A percentile compares a stretch with the other conserved stretches of the same genome.
These are phyloP conservation scores for Hypselothyrea guttata DNA, from an alignment of 2,888 invertebrate genomes.

Conservation along the genomic window DNA sequence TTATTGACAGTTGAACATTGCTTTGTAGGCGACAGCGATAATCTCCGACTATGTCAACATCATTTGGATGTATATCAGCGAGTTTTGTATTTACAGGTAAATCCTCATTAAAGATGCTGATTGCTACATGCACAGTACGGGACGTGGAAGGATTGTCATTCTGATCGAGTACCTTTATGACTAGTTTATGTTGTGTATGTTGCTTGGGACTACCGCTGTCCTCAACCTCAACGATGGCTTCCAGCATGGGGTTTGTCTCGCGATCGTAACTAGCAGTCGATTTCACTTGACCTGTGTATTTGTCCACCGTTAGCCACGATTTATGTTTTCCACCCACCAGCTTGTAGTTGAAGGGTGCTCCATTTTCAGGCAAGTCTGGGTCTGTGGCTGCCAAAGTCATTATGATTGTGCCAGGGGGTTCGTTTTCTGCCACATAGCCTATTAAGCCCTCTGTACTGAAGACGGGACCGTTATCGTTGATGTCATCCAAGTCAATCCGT, in stretches of 20 bases:
- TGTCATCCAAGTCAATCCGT: conserved; percentile 90
- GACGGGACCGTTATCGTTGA: conserved; percentile 96
- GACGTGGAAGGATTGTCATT: conserved; percentile 95
- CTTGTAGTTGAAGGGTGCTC: conserved; percentile 93
- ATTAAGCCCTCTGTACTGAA: conserved; percentile 88
- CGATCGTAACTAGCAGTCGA: conserved; percentile 92
- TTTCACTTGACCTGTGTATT: conserved; percentile 90
- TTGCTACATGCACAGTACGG: conserved; percentile 90
- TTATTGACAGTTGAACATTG: conserved; percentile 87
- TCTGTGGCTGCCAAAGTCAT: conserved; percentile 94
- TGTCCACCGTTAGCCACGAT: conserved; percentile 89
- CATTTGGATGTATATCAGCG: conserved; percentile 95
- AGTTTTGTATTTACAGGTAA: conserved; percentile 90
- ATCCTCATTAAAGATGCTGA: conserved; percentile 89
- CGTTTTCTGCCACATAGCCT: conserved; percentile 93
- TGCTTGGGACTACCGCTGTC: conserved; percentile 93
- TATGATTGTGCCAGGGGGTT: conserved; percentile 91
- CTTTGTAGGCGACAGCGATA: conserved; percentile 91
- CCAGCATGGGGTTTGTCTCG: conserved; percentile 89
- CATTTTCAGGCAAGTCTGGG: conserved; percentile 94
- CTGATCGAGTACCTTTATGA: conserved; percentile 90
- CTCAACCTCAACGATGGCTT: conserved; percentile 91
- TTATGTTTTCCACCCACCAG: conserved; percentile 91
- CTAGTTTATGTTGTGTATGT: conserved; percentile 90
- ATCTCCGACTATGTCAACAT: conserved; percentile 94